phyloP scores from a whole-genome alignment of 1,140 invertebrate genomes.

The Ganaspis sp. region DNA sequence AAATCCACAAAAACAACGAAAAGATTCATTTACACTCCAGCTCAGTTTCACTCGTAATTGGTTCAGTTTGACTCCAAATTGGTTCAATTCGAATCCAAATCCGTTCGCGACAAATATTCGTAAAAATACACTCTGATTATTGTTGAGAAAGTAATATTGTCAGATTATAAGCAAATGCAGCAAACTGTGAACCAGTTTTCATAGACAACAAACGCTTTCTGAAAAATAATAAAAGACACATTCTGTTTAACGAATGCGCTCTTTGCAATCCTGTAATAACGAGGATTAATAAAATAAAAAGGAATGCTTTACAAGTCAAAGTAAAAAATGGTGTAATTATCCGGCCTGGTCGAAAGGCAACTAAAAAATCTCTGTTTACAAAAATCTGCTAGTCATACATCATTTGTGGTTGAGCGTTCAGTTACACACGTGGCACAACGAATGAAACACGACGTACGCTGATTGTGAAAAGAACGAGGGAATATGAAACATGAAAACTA shows the following conservation, averaged over 20 bases:
- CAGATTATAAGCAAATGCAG: no score
- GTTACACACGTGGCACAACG: constrained; percentile 44
- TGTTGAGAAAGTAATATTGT: no score
- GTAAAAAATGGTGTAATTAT: background rate
- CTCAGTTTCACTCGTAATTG: no score
- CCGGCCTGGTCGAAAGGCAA: background rate
- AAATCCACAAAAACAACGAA: no score
- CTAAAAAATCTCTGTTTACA: constrained; percentile 10
- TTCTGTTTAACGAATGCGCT: background rate
- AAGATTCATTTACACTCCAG: no score
- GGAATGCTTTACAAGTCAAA: background rate
- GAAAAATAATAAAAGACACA: no score
- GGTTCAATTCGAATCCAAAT: no score
- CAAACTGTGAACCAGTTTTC: no score
- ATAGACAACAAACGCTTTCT: no score
- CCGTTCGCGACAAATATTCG: no score
- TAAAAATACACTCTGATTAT: no score
- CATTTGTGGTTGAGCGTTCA: constrained; percentile 48
- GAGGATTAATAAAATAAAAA: background rate
- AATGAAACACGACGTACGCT: constrained; percentile 36
- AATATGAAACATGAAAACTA: constrained; percentile 25
- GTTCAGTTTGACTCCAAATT: no score
- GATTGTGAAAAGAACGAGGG: constrained; percentile 17
- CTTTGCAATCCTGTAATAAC: background rate
- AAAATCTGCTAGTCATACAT: constrained; percentile 16